Base-by-base conservation (phyloP, 2,113 vertebrate species). In the Tachysurus fulvidraco region DNA sequence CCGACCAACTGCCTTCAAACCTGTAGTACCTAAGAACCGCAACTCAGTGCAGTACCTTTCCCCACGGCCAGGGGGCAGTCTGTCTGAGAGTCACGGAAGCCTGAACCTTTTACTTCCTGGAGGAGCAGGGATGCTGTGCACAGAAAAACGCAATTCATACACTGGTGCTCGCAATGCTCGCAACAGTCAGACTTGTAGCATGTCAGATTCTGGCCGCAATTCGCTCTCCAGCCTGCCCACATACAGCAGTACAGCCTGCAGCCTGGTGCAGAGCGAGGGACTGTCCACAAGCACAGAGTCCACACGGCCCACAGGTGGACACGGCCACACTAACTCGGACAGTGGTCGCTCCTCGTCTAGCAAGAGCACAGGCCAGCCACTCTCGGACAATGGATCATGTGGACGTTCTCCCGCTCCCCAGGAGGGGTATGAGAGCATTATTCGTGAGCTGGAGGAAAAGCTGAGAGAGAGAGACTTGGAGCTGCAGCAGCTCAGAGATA, bases 141-240 rank as follows among this genome's bases (percentile, higher is more conserved):
- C 94, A 0, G 97, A 97, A 84, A 99, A 98, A 89, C 95, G 95
- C 0, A 94, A 94, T 89, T 96, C 96, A 2, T 95, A 96, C 90
- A 96, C 94, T 71, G 95, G 93, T 1, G 96, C 95, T 4, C 95
- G 95, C 74, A 93, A 94, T 5, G 93, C 93, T 74, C 94, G 93
- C 19, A 91, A 87, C 89, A 96, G 95, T 91, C 96, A 96, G 59
- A 97, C 97, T 1, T 96, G 96, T 90, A 98, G 97, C 2, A 96
- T 98, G 93, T 99, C 98, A 0, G 98, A 99, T 91, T 99, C 98
- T 2, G 98, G 98, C 30, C 95, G 97, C 73, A 99, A 99, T 94
- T 99, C 98, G 6, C 94, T 99, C 87, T 99, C 98, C 91, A 99
- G 98, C 93, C 94, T 99, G 90, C 98, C 98, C 11, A 99, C 98